Evolutionary conservation across 2,888 invertebrate species (phyloP).

Genomic region (Allolobophora icterica): DNA sequence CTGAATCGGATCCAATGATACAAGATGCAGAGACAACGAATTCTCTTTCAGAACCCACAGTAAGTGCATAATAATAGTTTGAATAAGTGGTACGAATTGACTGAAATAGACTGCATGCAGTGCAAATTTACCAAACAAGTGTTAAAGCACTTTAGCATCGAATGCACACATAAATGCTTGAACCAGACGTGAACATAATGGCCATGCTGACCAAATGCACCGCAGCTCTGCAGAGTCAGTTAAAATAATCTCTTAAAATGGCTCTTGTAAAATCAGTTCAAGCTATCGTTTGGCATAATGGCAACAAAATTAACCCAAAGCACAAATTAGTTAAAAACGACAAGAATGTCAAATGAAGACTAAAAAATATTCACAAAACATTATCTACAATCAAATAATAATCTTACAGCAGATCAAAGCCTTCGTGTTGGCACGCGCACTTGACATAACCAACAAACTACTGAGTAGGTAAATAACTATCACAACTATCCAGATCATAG

Average conservation of each 20-base stretch:
- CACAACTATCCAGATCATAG: not conserved
- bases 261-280: too few species aligned
- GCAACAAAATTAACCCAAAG: not conserved
- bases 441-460: not conserved
- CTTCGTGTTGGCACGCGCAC: not conserved
- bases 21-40: not conserved
- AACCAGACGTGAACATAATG: not conserved
- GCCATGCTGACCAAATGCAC: not conserved
- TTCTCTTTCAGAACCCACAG: not conserved
- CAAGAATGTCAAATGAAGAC: not conserved
- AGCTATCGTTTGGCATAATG: not conserved
- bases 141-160: not conserved
- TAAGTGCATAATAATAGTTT: not conserved
- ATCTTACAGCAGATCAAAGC: slow-evolving; percentile 1
- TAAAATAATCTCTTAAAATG: slow-evolving; percentile 9
- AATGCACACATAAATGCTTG: not conserved
- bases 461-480: not conserved
- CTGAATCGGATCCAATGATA: not conserved
- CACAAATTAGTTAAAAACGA: not conserved
- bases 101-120: not conserved
- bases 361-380: not conserved
- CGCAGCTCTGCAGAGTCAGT: not conserved
- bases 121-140: not conserved
- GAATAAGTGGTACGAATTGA: not conserved
- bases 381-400: not conserved